Percentiles rank a stretch among this genome's conserved stretches.
phyloP scores from a whole-genome alignment of 1,140 invertebrate genomes.

The Trissolcus basalis region DNA sequence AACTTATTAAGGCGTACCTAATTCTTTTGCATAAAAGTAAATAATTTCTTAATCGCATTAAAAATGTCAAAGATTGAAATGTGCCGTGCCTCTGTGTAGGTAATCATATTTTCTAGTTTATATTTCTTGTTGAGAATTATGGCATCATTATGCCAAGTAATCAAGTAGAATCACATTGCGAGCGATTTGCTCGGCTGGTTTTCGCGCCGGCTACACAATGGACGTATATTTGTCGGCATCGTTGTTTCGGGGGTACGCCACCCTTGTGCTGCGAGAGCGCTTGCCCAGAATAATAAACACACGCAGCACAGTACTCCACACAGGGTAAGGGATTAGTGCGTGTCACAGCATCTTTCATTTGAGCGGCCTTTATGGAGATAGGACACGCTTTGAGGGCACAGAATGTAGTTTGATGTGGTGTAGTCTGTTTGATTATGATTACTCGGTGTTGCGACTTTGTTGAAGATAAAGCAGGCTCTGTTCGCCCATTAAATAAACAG shows the following conservation, averaged over 20 bases:
- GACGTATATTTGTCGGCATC: slow-evolving; percentile 21
- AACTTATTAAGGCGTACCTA: no score
- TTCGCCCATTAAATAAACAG: slow-evolving; percentile 8
- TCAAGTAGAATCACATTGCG: slow-evolving; percentile 42
- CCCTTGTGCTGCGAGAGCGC: slow-evolving; percentile 59
- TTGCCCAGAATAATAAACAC: slow-evolving; percentile 64
- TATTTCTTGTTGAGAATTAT: slow-evolving; percentile 2
- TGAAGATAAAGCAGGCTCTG: slow-evolving; percentile 37
- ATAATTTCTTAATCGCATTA: no score
- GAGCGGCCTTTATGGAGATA: slow-evolving; percentile 60
- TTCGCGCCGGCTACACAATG: slow-evolving; percentile 32
- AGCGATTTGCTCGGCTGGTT: slow-evolving; percentile 47
- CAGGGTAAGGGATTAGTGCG: slow-evolving; percentile 65
- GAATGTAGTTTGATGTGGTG: slow-evolving; percentile 7
- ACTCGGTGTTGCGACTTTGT: slow-evolving; percentile 22
- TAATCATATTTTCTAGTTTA: no score
- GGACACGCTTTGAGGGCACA: slow-evolving; percentile 60
- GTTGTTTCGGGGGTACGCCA: slow-evolving; percentile 24
- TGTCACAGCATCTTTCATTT: slow-evolving; percentile 69
- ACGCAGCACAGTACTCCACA: slow-evolving; percentile 8
- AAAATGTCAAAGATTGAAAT: no score
- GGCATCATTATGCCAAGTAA: slow-evolving; percentile 26
- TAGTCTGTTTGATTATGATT: slow-evolving; percentile 37
- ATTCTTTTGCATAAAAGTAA: no score
- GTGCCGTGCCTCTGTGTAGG: no score